These are phyloP conservation scores for Gandaritis pyraliata DNA, from an alignment of 2,888 invertebrate genomes.

Conservation along the genomic window DNA sequence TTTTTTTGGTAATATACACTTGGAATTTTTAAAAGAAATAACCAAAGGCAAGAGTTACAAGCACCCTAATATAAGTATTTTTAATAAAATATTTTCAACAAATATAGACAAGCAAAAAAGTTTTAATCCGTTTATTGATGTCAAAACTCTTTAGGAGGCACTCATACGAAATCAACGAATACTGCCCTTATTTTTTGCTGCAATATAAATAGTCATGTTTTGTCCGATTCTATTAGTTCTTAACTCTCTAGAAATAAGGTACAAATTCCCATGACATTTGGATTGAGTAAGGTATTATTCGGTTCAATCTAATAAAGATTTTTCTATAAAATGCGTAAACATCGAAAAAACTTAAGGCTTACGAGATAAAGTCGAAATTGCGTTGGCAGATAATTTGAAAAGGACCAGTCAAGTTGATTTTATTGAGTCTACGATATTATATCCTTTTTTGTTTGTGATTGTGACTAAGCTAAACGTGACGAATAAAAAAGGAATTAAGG, in stretches of 20 bases:
- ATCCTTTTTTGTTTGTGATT: conserved; percentile 15
- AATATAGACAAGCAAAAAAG: background rate
- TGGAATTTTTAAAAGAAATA: too few species aligned
- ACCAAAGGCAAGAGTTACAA: too few species aligned
- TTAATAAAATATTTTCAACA: background rate
- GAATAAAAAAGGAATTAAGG: conserved; percentile 12
- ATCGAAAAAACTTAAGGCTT: background rate
- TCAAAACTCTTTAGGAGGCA: conserved; percentile 29
- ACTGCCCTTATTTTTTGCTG: conserved; percentile 34
- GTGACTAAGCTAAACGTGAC: too few species aligned
- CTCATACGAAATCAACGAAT: conserved; percentile 35
- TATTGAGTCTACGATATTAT: conserved; percentile 17
- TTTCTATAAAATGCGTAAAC: conserved; percentile 2
- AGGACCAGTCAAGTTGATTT: conserved; percentile 15
- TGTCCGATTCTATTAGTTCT: background rate
- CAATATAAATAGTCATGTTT: conserved; percentile 29
- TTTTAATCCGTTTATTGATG: background rate
- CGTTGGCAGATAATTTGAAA: background rate
- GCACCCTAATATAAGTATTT: too few species aligned
- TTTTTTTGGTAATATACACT: too few species aligned
- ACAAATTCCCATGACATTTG: background rate
- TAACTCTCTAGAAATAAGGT: background rate
- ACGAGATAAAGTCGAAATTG: background rate
- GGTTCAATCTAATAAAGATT: conserved; percentile 13
- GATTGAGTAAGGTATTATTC: background rate